Evolutionary conservation across 2,113 vertebrate genomes (phyloP), one percentile per base, ranked within the genome.

Genomic region (Mirza zaza): DNA sequence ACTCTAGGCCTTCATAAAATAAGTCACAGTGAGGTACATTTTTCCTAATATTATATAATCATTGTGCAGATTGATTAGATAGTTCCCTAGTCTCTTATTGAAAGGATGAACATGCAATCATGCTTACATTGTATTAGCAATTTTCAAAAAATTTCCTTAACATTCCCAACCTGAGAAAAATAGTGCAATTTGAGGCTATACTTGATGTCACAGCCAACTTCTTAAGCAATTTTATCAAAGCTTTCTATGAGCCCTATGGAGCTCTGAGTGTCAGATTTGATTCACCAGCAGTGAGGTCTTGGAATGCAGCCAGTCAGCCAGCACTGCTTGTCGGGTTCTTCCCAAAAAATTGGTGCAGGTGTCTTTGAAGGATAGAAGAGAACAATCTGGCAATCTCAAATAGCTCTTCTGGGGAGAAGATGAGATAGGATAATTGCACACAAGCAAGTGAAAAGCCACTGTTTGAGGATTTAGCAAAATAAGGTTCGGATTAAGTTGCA

Each of bases 351-450:
- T 86, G 85, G 81, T 57, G 77, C 88, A 96, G 88, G 82, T 96
- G 80, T 88, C 95, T 97, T 23, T 97, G 84, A 93, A 91, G 81
- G 77, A 70, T 55, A 59, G 52, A 89, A 67, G 70, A 95, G 59
- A 92, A 95, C 45, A 50, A 65, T 93, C 84, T 82, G 48, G 36
- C 95, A 61, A 90, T 94, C 94, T 96, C 65, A 82, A 29, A 85
- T 75, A 63, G 48, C 63, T 71, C 27, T 92, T 92, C 20, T 85
- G 59, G 67, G 67, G 25, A 83, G 82, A 97, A 90, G 57, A 71
- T 80, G n/a, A 95, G 90, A 36, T 68, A 57, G n/a, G 32, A 55
- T 89, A 95, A 91, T 89, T 89, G 73, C 70, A 85, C 10, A 59
- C 25, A 68, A 67, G 45, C 36, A 71, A 36, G 7, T 65, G 50